Conservation (phyloP, 2,113 vertebrate species). For the Patagioenas fasciata region DNA sequence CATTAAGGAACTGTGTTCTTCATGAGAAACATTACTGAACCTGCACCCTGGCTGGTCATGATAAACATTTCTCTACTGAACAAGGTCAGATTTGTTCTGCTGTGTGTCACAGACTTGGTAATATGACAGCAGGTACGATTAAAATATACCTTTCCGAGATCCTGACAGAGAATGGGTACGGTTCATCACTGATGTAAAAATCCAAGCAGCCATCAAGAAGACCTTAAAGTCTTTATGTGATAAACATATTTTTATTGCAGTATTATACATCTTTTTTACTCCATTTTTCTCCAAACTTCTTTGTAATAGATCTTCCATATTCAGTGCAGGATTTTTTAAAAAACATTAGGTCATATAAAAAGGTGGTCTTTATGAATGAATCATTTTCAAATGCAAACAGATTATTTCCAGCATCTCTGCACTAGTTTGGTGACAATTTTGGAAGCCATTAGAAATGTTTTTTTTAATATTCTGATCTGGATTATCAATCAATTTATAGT, state of each 20-base stretch:
- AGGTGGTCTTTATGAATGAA: neutral
- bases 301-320: neutral
- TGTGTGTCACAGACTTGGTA: fast-evolving
- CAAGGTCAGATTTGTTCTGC: neutral
- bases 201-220: neutral
- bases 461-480: neutral
- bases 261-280: neutral
- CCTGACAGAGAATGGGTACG: fast-evolving
- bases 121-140: neutral
- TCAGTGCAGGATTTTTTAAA: neutral
- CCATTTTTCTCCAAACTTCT: neutral
- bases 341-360: neutral
- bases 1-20: neutral
- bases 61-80: neutral
- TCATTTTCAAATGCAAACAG: neutral
- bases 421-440: neutral
- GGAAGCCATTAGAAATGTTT: neutral
- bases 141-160: neutral
- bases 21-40: neutral
- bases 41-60: neutral
- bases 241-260: neutral
- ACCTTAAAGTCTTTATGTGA: neutral
- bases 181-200: neutral
- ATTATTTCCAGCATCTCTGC: neutral
- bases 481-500: neutral